A percentile compares a stretch with the other conserved stretches of the same genome.
Conservation (phyloP, 2,888 invertebrate genomes). For the Chorisops tibialis region DNA sequence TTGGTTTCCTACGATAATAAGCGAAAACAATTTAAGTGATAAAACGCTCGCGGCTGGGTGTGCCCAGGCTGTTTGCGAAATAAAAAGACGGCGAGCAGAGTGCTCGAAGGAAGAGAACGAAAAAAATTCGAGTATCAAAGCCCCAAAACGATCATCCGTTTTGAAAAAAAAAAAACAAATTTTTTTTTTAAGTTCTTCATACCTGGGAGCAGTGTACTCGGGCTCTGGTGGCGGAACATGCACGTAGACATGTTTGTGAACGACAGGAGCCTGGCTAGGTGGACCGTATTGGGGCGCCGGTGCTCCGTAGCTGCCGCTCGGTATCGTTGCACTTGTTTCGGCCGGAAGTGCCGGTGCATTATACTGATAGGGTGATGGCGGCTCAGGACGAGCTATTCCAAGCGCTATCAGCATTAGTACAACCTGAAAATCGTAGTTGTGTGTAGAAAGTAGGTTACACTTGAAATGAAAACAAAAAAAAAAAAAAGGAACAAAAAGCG, state of each 20-base stretch:
- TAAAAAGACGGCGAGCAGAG: neutral
- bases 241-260: conserved; percentile 88
- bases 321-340: conserved; percentile 39
- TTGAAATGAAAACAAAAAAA: no score
- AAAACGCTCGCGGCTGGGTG: no score
- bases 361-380: conserved; percentile 44
- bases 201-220: conserved; percentile 67
- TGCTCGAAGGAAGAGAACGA: neutral
- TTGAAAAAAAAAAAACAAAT: neutral
- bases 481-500: no score
- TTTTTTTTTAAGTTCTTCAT: conserved; percentile 36
- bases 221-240: conserved; percentile 87
- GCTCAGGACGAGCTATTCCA: conserved; percentile 38
- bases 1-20: conserved; percentile 52
- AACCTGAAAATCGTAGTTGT: conserved; percentile 2
- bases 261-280: conserved; percentile 69
- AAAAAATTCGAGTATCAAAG: neutral
- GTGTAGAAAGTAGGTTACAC: no score
- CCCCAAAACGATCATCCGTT: neutral
- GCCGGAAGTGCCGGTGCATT: conserved; percentile 52
- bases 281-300: conserved; percentile 68
- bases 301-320: conserved; percentile 55
- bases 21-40: no score
- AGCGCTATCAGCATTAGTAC: neutral
- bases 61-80: no score